These are phyloP conservation scores for Xenentodon cancila DNA, from an alignment of 2,797 vertebrate genomes.

Conservation along the genomic window DNA sequence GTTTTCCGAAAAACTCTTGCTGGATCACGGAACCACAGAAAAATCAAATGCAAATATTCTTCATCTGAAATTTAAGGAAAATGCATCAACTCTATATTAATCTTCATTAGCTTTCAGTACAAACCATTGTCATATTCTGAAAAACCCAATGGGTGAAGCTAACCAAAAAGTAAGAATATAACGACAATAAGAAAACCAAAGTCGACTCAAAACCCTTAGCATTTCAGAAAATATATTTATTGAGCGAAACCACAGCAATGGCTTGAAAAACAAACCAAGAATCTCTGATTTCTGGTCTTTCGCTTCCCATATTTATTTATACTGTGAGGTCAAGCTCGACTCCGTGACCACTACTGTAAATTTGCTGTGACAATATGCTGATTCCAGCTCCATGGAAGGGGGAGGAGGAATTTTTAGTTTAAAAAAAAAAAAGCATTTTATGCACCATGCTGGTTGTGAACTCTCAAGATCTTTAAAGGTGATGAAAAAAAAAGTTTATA, in stretches of 20 bases:
- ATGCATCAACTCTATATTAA: constrained; percentile 33
- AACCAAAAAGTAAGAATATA: constrained; percentile 63
- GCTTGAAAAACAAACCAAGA: constrained; percentile 62
- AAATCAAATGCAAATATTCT: constrained; percentile 13
- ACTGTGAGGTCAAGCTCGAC: constrained; percentile 41
- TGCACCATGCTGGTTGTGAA: neutral
- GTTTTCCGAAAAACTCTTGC: neutral
- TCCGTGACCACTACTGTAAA: constrained; percentile 47
- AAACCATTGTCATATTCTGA: constrained; percentile 24
- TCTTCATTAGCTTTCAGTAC: constrained; percentile 29
- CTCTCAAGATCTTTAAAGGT: constrained; percentile 20
- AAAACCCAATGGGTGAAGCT: constrained; percentile 29
- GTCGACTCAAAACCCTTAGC: constrained; percentile 54
- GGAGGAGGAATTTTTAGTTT: constrained; percentile 10
- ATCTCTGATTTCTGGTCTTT: constrained; percentile 54
- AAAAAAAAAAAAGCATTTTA: constrained; percentile 14
- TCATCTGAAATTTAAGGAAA: constrained; percentile 23
- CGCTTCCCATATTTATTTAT: constrained; percentile 68
- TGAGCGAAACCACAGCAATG: constrained; percentile 70
- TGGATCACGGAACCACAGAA: constrained; percentile 11
- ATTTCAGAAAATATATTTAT: constrained; percentile 65
- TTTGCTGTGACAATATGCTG: constrained; percentile 61
- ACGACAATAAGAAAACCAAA: constrained; percentile 71
- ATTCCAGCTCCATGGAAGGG: constrained; percentile 43
- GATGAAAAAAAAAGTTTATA: constrained; percentile 16